Percentiles rank a stretch among this genome's conserved stretches.
phyloP scores from a whole-genome alignment of 2,888 invertebrate genomes.

The Trilocha varians region DNA sequence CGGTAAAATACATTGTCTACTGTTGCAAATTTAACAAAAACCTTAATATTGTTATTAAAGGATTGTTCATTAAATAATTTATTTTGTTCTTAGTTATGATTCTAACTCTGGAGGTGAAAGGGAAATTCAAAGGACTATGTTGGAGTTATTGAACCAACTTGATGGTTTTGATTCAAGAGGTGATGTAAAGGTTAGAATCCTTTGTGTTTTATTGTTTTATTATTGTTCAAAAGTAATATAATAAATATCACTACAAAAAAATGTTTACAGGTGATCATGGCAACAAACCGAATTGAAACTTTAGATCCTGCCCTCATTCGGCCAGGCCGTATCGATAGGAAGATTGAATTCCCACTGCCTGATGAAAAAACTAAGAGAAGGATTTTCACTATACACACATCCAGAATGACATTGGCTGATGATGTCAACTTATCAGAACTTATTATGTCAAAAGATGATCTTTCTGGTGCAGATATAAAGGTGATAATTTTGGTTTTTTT shows the following conservation, averaged over 20 bases:
- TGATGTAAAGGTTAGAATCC: slow-evolving; percentile 87
- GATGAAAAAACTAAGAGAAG: slow-evolving; percentile 98
- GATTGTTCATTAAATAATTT: not conserved
- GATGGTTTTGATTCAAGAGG: slow-evolving; percentile 98
- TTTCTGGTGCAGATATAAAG: slow-evolving; percentile 97
- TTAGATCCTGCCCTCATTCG: slow-evolving; percentile 98
- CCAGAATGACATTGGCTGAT: slow-evolving; percentile 97
- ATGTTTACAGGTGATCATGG: slow-evolving; percentile 89
- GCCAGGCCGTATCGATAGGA: slow-evolving; percentile 98
- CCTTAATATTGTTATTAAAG: too few relatives aligned
- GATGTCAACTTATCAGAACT: slow-evolving; percentile 98
- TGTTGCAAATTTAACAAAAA: too few relatives aligned
- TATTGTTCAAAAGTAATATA: not conserved
- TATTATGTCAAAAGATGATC: slow-evolving; percentile 99
- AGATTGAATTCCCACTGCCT: slow-evolving; percentile 99
- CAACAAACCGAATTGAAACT: slow-evolving; percentile 98
- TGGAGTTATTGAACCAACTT: slow-evolving; percentile 97
- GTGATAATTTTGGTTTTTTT: slow-evolving; percentile 63
- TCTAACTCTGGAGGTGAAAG: slow-evolving; percentile 99
- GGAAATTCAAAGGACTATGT: slow-evolving; percentile 99
- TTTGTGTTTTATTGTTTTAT: not conserved
- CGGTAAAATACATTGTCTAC: too few relatives aligned
- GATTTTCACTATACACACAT: slow-evolving; percentile 98
- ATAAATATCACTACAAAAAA: not conserved
- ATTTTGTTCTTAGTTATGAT: slow-evolving; percentile 78